Base-by-base conservation (phyloP, 2,113 vertebrate genomes). In the Petrocephalus microphthalmus region DNA sequence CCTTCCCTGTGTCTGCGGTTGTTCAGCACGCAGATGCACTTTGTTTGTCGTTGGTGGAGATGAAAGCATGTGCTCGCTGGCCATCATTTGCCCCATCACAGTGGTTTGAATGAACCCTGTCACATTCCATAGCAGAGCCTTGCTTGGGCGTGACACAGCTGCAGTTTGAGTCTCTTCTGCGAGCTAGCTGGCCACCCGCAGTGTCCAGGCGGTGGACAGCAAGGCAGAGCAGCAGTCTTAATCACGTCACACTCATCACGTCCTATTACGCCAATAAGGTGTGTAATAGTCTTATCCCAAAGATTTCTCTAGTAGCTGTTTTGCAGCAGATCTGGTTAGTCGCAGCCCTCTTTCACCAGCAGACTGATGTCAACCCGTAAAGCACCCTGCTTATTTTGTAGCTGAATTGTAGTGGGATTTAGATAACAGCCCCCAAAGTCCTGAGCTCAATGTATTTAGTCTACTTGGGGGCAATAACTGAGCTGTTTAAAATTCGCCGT, bases 321-420 rank as follows among this genome's bases (percentile, higher is more conserved):
- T 42, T 78, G 15, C 11, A 78, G 71, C 15, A 78, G 71, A 17
- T 15, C 33, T 42, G 11, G 29, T 78, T 78, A 83, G 45, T 83
- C 7, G 0, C 17, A 82, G 78, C 2, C 37, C 1, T 47, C 81
- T 42, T 49, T 83, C 81, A 49, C 81, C 37, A 45, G 42, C 81
- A 83, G n/a, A 83, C 45, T 2, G 45, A 49, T 29, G n/a, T 33
- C 25, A 85, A 85, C 49, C 52, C 5, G 5, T 33, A 52, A 47
- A 17, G n/a, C 17, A 56, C 25, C 52, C 13, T 54, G 52, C 49
- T 33, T 85, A 85, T 37, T 29, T 54, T 19, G 51, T 85, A 29
- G 25, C 29, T 29, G 84, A 83, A 83, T 49, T 83, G 81, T 49
- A 22, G 81, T 83, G 81, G 81, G 81, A 83, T 83, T 83, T 83